Base-by-base conservation (phyloP, 2,113 vertebrate genomes). In the Agapornis roseicollis region DNA sequence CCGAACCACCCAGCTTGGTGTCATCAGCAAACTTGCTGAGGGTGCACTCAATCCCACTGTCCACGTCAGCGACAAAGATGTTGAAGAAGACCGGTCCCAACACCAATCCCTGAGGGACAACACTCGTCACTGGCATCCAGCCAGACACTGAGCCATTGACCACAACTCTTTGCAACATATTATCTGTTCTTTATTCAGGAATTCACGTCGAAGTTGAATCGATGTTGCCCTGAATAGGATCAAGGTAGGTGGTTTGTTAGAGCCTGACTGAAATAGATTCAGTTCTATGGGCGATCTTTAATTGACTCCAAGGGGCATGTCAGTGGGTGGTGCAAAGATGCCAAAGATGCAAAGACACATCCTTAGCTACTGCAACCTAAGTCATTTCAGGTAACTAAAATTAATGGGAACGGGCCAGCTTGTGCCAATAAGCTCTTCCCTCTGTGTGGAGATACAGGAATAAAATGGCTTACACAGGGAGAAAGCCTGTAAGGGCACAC, bases 151-250 rank as follows among this genome's bases (percentile, higher is more conserved):
- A n/a, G n/a, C n/a, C n/a, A n/a, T n/a, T n/a, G n/a, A n/a, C n/a
- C n/a, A n/a, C n/a, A n/a, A n/a, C n/a, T n/a, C n/a, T n/a, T n/a
- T n/a, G n/a, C n/a, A n/a, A n/a, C n/a, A 15, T 69, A 10, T 29
- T 66, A 15, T 18, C 65, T 76, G 28, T 24, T 93, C 42, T 35
- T 68, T 66, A 18, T 11, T 82, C 52, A 76, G 82, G 63, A 88
- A 82, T 80, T 69, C 27, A 42, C 0, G 0, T 29, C 44, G 50
- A 82, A 85, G 52, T 50, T 25, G 25, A 4, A n/a, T 37, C 0
- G 0, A 10, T 9, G 15, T 55, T 90, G 56, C 52, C 69, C 50
- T 49, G 24, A 89, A 23, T 3, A 69, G 53, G 50, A 81, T 17
- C 31, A 28, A 53, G 42, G 64, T 4, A 47, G 23, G 4, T 23